Evolutionary conservation across 2,113 vertebrate species (phyloP).

Genomic region (Heptranchias perlo): DNA sequence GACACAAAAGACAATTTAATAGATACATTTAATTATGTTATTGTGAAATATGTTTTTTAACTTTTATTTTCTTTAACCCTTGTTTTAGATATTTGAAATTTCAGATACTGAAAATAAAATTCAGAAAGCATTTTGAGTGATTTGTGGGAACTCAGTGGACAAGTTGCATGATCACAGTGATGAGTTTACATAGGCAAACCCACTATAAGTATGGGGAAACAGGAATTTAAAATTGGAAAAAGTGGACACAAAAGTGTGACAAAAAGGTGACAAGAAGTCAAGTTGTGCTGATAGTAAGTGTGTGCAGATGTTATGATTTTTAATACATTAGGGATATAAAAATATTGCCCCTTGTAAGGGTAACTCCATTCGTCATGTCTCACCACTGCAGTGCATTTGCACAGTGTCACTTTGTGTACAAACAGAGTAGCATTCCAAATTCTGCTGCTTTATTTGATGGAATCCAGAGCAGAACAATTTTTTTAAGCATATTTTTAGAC

Average conservation of each 20-base stretch:
- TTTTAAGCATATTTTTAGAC: no score
- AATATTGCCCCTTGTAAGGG: background rate
- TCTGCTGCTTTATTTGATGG: background rate
- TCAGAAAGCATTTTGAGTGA: no score
- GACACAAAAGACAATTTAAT: no score
- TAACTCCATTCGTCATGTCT: background rate
- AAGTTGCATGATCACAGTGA: background rate
- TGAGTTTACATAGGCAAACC: background rate
- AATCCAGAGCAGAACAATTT: background rate
- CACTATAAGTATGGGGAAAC: background rate
- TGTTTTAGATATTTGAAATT: no score
- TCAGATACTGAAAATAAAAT: no score
- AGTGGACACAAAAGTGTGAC: background rate
- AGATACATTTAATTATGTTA: no score
- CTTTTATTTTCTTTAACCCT: no score
- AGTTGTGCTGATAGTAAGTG: background rate
- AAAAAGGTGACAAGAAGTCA: background rate
- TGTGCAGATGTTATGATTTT: background rate
- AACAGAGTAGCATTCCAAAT: background rate
- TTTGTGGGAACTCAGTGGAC: no score
- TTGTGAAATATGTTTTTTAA: no score
- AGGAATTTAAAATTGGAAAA: background rate
- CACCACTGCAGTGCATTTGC: background rate
- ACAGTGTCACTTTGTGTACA: background rate
- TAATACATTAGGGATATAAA: background rate